Base-by-base conservation (phyloP, 2,113 vertebrate genomes). In the Tenrec ecaudatus region DNA sequence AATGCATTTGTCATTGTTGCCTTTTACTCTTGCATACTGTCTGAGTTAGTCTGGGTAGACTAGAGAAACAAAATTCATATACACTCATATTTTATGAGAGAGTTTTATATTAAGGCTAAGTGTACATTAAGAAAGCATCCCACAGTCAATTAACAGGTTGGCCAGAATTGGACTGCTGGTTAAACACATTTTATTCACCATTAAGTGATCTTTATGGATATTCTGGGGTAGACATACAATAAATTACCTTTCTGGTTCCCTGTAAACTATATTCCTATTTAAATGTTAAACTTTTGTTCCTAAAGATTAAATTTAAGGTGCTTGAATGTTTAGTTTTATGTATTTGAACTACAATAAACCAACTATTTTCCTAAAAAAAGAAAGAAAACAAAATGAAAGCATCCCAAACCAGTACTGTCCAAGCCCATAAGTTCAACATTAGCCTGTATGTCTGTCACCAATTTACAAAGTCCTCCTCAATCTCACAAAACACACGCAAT, bases 231-330 rank as follows among this genome's bases (percentile, higher is more conserved):
- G 98, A 98, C 40, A 40, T 40, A 40, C 96, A 97, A 96, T 96
- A 98, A 97, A 98, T 98, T 98, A 95, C 97, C 96, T 93, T 95
- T 97, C 97, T 96, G 97, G 98, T 97, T 97, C 97, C 97, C 97
- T 98, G 98, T 98, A 98, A 98, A 98, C 97, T 97, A 96, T 98
- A 97, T 94, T 98, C 98, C 98, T 97, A 97, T 98, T 99, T 98
- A 98, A 98, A 98, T 98, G 98, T 98, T 98, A 98, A 98, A 97
- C 97, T 98, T 98, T 97, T 99, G 98, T 99, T 98, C 98, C 98
- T 98, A 98, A 98, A 98, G 98, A 98, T 98, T 98, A 98, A 97
- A 99, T 99, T 99, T 98, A 98, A 98, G 97, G 97, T 98, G 98
- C 99, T 99, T 98, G 98, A 98, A 98, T 98, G 98, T 98, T 98